Evolutionary conservation across 2,797 vertebrate species (phyloP), one percentile per base, ranked within the genome.

Genomic region (Danio jaintianensis): DNA sequence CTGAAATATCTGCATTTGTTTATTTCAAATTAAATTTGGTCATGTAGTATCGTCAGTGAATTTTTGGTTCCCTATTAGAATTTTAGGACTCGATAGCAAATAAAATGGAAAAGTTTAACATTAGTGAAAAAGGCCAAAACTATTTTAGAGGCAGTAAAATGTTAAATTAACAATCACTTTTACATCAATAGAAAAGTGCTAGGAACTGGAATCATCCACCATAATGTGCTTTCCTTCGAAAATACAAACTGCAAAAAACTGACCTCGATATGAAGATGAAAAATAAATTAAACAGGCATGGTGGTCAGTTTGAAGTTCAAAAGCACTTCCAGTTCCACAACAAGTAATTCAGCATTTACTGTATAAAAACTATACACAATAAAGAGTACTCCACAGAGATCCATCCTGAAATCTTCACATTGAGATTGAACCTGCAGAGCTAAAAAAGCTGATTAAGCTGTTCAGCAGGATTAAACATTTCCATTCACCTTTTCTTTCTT

Each of bases 381-480:
- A 55, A 55, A 45, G 6, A 68, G 43, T 55, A 40, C 42, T 29
- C 42, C 50, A 48, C 5, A 50, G 11, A 42, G 36, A 61, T 40
- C 18, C 5, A 6, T 70, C 13, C 8, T 29, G 52, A 36, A 50
- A 9, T 12, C 36, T 70, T 69, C 55, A 52, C 53, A 69, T 52
- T 61, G 40, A 48, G 52, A 61, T 55, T 50, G 55, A 78, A 78
- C 75, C 53, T 22, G 10, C 5, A 63, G 47, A 69, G 64, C 68
- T 40, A 47, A 67, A 78, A 58, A 59, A 78, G 13, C 38, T 5
- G 61, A 66, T 67, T 68, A 38, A 68, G 38, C 22, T 20, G 16
- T 59, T 69, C 75, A 78, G 76, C 22, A 69, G n/a, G 66, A 70
- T 70, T 70, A 55, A 55, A 70, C 11, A 20, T 70, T 40, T 70